These are phyloP conservation scores for Pomacea canaliculata DNA, from an alignment of 2,888 invertebrate genomes.

Conservation along the genomic window DNA sequence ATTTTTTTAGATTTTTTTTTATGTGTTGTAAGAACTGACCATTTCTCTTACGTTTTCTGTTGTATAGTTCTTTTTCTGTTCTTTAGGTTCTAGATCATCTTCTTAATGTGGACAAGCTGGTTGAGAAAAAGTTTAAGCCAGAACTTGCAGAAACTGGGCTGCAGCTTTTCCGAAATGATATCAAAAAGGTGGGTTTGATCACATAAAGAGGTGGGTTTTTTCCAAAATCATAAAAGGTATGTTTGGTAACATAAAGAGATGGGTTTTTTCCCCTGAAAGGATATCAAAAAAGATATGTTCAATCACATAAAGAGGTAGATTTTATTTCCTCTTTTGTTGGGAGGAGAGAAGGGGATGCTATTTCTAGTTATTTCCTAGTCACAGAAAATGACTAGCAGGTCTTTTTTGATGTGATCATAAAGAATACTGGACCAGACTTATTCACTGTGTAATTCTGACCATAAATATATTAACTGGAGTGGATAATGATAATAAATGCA, in stretches of 20 bases:
- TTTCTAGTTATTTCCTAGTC: too few species aligned
- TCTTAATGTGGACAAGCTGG: conserved; percentile 53
- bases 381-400: too few species aligned
- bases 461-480: too few species aligned
- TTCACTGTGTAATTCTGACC: too few species aligned
- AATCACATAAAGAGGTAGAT: not conserved
- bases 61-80: too few species aligned
- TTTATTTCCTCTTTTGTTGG: not conserved
- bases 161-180: conserved; percentile 50
- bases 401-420: too few species aligned
- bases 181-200: conserved; percentile 45
- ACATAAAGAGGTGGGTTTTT: not conserved
- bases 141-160: conserved; percentile 51
- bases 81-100: conserved; percentile 59
- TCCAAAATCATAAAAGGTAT: not conserved
- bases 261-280: conserved; percentile 37
- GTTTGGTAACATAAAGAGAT: not conserved
- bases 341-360: not conserved
- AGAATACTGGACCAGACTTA: too few species aligned
- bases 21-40: not conserved
- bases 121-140: conserved; percentile 53
- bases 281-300: conserved; percentile 15
- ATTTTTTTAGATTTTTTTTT: not conserved
- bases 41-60: not conserved
- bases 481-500: too few species aligned